Conservation (phyloP, 2,797 vertebrate species). For the Poeciliopsis turneri region DNA sequence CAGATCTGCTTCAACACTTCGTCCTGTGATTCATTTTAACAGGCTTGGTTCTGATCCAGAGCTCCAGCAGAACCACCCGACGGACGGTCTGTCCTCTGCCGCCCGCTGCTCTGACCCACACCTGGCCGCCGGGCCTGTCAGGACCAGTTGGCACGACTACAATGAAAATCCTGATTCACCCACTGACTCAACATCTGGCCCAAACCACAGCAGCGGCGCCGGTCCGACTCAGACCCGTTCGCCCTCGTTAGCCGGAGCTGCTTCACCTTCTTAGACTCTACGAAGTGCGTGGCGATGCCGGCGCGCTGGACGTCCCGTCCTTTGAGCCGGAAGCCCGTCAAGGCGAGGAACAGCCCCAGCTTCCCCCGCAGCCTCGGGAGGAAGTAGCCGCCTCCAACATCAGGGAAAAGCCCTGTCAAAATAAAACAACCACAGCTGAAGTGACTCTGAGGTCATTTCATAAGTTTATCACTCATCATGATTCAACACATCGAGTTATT, state of each 20-base stretch:
- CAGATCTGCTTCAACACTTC: no score
- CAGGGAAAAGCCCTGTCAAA: constrained; percentile 91
- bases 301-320: constrained; percentile 91
- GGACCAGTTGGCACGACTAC: constrained; percentile 10
- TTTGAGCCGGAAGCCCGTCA: constrained; percentile 93
- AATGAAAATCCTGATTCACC: constrained; percentile 14
- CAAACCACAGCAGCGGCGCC: constrained; percentile 1
- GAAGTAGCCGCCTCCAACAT: constrained; percentile 96
- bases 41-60: background rate
- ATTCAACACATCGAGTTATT: background rate
- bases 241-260: background rate
- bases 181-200: constrained; percentile 43
- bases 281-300: constrained; percentile 94
- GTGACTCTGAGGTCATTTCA: background rate
- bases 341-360: constrained; percentile 88
- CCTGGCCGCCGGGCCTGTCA: constrained; percentile 24
- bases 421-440: constrained; percentile 12
- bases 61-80: background rate
- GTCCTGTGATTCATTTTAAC: background rate
- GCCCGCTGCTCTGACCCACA: constrained; percentile 50
- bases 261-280: constrained; percentile 88
- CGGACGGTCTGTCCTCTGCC: constrained; percentile 7
- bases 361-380: constrained; percentile 91
- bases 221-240: background rate
- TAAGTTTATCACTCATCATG: background rate